phyloP scores from a whole-genome alignment of 2,797 vertebrate species.

The Sparidentex hasta region DNA sequence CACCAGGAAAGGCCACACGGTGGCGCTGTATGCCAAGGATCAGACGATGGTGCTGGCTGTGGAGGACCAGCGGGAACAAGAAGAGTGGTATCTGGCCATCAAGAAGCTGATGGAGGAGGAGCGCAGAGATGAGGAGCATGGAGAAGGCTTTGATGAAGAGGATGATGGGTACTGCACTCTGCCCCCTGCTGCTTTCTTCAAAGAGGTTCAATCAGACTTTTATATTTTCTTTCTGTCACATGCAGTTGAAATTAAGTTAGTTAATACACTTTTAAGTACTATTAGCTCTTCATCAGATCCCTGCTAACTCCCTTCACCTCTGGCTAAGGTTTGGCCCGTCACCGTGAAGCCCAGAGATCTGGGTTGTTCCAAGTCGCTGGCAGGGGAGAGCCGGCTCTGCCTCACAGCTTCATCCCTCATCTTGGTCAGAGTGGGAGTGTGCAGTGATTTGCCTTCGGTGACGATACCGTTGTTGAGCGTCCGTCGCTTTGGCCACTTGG shows the following conservation, averaged over 20 bases:
- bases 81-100: conserved; percentile 72
- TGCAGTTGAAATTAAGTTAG: too few species aligned
- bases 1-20: conserved; percentile 67
- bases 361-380: conserved; percentile 64
- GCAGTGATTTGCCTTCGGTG: conserved; percentile 43
- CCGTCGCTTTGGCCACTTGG: conserved; percentile 75
- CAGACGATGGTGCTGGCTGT: conserved; percentile 69
- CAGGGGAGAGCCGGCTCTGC: conserved; percentile 74
- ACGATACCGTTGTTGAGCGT: conserved; percentile 70
- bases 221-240: background rate
- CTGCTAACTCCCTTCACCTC: background rate
- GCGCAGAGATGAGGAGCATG: conserved; percentile 58
- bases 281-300: background rate
- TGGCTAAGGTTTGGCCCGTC: conserved; percentile 74
- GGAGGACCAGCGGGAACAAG: conserved; percentile 68
- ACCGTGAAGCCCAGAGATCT: conserved; percentile 71
- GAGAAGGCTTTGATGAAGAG: conserved; percentile 65
- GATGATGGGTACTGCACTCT: conserved; percentile 80
- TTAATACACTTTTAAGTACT: background rate
- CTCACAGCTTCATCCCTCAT: conserved; percentile 71
- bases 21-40: conserved; percentile 71
- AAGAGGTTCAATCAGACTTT: conserved; percentile 67
- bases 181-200: conserved; percentile 68
- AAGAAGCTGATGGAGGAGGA: conserved; percentile 77
- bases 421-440: conserved; percentile 56